A percentile compares a stretch with the other conserved stretches of the same genome.
These are phyloP conservation scores for Portunus trituberculatus DNA, from an alignment of 1,140 invertebrate species.

Conservation along the genomic window DNA sequence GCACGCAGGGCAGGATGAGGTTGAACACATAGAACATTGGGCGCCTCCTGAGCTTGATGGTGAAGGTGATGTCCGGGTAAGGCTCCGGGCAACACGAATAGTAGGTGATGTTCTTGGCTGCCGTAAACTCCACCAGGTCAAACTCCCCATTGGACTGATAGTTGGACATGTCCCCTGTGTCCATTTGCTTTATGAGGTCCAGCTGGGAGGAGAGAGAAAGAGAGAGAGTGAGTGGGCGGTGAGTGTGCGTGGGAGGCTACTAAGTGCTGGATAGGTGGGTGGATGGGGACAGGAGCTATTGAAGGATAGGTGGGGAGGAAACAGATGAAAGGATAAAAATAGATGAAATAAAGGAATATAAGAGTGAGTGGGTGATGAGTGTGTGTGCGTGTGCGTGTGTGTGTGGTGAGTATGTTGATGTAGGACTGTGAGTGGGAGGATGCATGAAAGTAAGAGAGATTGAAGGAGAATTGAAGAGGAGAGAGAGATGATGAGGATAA, in stretches of 20 bases:
- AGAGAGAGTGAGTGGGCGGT: not conserved
- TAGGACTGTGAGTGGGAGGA: not conserved
- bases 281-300: not conserved
- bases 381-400: too few relatives aligned
- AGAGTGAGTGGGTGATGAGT: too few relatives aligned
- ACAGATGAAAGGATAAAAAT: not conserved
- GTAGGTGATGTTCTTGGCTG: slow-evolving; percentile 86
- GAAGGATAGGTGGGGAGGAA: not conserved
- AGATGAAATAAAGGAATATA: not conserved
- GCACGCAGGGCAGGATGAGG: slow-evolving; percentile 92
- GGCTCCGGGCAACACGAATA: slow-evolving; percentile 87
- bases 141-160: slow-evolving; percentile 91
- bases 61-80: slow-evolving; percentile 86
- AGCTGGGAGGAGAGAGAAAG: slow-evolving; percentile 81
- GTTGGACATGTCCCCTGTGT: slow-evolving; percentile 88
- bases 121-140: slow-evolving; percentile 88
- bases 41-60: slow-evolving; percentile 84
- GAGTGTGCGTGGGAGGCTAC: not conserved
- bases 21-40: slow-evolving; percentile 97
- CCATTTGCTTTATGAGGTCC: slow-evolving; percentile 86
- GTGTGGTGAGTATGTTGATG: not conserved
- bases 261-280: not conserved
- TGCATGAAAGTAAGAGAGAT: not conserved
- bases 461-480: not conserved
- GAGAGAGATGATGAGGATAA: slow-evolving; percentile 13